Base-by-base conservation (phyloP, 35 echinoderm and acorn worm species). In the Stichopus chloronotus region DNA sequence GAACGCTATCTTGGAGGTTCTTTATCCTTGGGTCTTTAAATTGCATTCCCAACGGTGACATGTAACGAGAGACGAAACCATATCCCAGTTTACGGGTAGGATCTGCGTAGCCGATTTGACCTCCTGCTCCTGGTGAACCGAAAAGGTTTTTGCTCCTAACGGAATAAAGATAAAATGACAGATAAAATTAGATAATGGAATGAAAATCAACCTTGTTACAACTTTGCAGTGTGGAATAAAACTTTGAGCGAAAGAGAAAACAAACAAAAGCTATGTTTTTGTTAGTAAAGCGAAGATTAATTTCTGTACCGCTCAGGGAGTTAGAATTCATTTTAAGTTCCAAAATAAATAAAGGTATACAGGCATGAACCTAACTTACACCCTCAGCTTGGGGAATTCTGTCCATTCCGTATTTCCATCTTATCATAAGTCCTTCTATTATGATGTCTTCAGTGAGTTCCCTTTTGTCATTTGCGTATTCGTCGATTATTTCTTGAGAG, bases 51-150 rank as follows among this genome's bases (percentile, higher is more conserved):
- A 81, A 25, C 25, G 78, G 78, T 25, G 92, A 92, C 20, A 82
- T 43, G 30, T 94, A 80, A 4, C 92, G 65, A 17, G 88, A 83
- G 25, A 94, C 61, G 76, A 81, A 98, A 6, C 86, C 96, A 22
- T 87, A 76, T 52, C 94, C 94, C 9, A 98, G 59, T 8, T 92
- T 72, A n/a, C 92, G 14, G 8, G 90, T 53, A 19, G 76, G 92
- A 89, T 98, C 96, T 88, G 94, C 81, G 84, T 91, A 93, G 9
- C 78, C 92, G 9, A 91, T 52, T 52, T 98, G 94, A 2, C 96
- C 96, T 54, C 96, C 96, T 17, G 79, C 78, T 13, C 96, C 96
- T 22, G 87, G 80, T 63, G 93, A 92, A 76, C 96, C 96, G 81
- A 95, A 98, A 5, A 93, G 69, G 56, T 81, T 87, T 56, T 11